Evolutionary conservation across 2,797 vertebrate species (phyloP).

Genomic region (Lindbergichthys nudifrons): DNA sequence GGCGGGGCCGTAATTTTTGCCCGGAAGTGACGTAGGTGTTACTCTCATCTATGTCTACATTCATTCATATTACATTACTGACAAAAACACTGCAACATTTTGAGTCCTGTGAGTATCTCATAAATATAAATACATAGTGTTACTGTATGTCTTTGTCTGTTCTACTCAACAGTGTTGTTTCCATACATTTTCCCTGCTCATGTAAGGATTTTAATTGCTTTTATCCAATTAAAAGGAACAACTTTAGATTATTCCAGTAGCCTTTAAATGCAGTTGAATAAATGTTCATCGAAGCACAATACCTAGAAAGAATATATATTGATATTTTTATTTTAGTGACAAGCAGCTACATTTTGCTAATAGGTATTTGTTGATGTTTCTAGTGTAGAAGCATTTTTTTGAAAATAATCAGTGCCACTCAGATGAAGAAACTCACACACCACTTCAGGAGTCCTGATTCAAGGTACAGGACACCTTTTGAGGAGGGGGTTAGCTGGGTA

Average conservation of each 20-base stretch:
- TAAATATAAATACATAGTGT: constrained; percentile 7
- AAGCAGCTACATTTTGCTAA: not conserved
- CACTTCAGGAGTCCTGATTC: constrained; percentile 1
- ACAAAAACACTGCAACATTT: not conserved
- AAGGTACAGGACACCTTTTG: not conserved
- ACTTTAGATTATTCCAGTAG: not conserved
- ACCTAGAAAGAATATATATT: not conserved
- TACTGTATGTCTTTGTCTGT: constrained; percentile 41
- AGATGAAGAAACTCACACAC: not conserved
- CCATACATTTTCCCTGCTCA: not conserved
- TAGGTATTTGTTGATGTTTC: constrained; percentile 2
- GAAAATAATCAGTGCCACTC: not conserved
- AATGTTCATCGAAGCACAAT: not conserved
- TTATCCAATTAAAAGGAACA: not conserved
- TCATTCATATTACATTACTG: not conserved
- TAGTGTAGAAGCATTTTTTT: constrained; percentile 1
- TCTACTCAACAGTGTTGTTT: constrained; percentile 1
- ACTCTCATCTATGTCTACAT: not conserved
- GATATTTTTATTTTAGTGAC: not conserved
- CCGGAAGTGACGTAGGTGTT: too few species aligned
- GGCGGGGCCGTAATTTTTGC: too few species aligned
- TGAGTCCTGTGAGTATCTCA: constrained; percentile 14
- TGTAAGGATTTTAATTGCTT: not conserved
- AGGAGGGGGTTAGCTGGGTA: not conserved
- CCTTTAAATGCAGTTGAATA: not conserved